phyloP scores from a whole-genome alignment of 2,113 vertebrate species.

The Ictalurus furcatus region DNA sequence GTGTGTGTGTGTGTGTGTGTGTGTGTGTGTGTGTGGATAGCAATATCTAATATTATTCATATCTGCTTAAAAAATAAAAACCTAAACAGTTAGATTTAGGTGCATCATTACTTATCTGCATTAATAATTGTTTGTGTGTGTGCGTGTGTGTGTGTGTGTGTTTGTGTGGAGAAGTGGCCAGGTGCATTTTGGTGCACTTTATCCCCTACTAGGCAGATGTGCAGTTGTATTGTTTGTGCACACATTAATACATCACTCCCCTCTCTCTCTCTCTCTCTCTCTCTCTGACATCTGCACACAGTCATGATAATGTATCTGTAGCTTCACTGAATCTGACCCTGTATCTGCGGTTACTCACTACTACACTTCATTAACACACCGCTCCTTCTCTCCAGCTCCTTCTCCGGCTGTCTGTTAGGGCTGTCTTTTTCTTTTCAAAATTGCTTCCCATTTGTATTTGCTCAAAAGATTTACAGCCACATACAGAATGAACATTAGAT shows the following conservation, averaged over 20 bases:
- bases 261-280: neutral
- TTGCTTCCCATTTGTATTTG: neutral
- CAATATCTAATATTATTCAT: neutral
- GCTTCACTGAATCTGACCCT: constrained; percentile 36
- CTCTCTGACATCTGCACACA: constrained; percentile 12
- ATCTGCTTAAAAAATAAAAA: neutral
- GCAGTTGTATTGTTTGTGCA: constrained; percentile 49
- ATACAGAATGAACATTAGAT: neutral
- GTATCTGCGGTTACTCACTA: constrained; percentile 17
- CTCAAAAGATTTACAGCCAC: neutral
- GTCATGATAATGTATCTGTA: constrained; percentile 40
- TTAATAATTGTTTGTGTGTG: neutral
- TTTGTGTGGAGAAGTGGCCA: constrained; percentile 55
- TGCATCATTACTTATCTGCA: neutral
- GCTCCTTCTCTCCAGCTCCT: neutral
- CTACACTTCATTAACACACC: constrained; percentile 31
- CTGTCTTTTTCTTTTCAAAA: neutral
- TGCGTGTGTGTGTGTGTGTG: constrained; percentile 3
- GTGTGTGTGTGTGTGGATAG: neutral
- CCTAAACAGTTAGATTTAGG: neutral
- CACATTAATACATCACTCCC: constrained; percentile 5
- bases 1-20: constrained; percentile 1
- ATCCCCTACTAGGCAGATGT: constrained; percentile 65
- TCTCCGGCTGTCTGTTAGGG: neutral
- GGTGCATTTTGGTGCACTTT: constrained; percentile 55